These are phyloP conservation scores for Apoda limacodes DNA, from an alignment of 2,888 invertebrate species.

Conservation along the genomic window DNA sequence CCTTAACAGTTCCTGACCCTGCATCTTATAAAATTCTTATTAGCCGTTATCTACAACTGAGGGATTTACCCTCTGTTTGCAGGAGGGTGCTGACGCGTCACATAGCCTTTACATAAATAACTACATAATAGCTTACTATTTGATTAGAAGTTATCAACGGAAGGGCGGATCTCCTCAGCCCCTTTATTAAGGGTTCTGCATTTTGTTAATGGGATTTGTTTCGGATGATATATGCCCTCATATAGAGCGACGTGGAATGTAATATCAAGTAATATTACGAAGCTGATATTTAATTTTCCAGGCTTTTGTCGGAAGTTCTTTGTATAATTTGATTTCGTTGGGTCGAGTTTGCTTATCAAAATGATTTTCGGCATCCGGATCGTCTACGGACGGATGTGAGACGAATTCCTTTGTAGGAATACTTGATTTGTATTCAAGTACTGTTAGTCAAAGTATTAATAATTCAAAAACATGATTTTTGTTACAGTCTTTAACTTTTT, in stretches of 20 bases:
- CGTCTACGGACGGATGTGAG: no score
- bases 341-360: no score
- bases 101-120: constrained; percentile 24
- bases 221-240: constrained; percentile 28
- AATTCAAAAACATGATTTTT: no score
- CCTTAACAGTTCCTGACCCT: constrained; percentile 23
- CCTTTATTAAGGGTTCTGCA: constrained; percentile 36
- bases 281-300: no score
- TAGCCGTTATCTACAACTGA: constrained; percentile 40
- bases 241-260: constrained; percentile 27
- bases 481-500: no score
- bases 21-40: constrained; percentile 57
- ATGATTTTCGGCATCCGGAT: no score
- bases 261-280: no score
- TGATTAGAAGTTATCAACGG: constrained; percentile 46
- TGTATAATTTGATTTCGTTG: no score
- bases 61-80: constrained; percentile 30
- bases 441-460: no score
- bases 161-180: constrained; percentile 18
- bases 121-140: constrained; percentile 52
- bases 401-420: no score
- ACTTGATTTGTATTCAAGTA: no score
- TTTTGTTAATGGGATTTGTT: constrained; percentile 49
- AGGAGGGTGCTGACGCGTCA: constrained; percentile 29
- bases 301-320: no score